Evolutionary conservation across 1,140 invertebrate species (phyloP).

Genomic region (Drosophila suzukii): DNA sequence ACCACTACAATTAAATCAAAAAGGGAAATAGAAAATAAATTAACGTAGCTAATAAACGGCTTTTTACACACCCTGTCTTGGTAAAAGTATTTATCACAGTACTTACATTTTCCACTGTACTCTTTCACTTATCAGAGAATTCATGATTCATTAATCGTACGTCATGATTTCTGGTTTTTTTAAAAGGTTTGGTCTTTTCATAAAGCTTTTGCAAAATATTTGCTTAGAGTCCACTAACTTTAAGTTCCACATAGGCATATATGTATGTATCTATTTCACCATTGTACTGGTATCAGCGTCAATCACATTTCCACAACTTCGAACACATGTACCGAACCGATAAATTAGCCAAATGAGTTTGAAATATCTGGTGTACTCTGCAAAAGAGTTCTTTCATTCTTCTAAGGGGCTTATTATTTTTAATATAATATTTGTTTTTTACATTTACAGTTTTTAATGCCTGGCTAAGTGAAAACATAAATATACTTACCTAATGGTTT

Average conservation of each 20-base stretch:
- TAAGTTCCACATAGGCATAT: conserved; percentile 9
- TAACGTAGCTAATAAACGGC: too few species aligned
- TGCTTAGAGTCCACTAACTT: background rate
- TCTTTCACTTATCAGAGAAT: conserved; percentile 18
- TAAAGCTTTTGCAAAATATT: conserved; percentile 3
- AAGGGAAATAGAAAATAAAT: too few species aligned
- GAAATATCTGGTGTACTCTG: background rate
- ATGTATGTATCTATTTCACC: background rate
- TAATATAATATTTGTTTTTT: too few species aligned
- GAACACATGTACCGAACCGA: background rate
- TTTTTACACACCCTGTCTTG: conserved; percentile 17
- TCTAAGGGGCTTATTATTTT: too few species aligned
- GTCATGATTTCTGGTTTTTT: background rate
- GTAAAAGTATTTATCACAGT: conserved; percentile 2
- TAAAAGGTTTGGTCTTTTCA: background rate
- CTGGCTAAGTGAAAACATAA: too few species aligned
- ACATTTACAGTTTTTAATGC: too few species aligned
- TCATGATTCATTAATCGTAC: conserved; percentile 4
- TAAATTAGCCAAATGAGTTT: conserved; percentile 6
- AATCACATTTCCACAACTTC: background rate
- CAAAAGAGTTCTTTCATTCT: background rate
- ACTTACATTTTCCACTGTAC: background rate
- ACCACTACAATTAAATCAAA: too few species aligned
- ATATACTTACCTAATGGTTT: too few species aligned
- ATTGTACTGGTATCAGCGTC: conserved; percentile 6